A percentile compares a stretch with the other conserved stretches of the same genome.
These are phyloP conservation scores for Alligator mississippiensis DNA, from an alignment of 2,113 vertebrate species.

Conservation along the genomic window DNA sequence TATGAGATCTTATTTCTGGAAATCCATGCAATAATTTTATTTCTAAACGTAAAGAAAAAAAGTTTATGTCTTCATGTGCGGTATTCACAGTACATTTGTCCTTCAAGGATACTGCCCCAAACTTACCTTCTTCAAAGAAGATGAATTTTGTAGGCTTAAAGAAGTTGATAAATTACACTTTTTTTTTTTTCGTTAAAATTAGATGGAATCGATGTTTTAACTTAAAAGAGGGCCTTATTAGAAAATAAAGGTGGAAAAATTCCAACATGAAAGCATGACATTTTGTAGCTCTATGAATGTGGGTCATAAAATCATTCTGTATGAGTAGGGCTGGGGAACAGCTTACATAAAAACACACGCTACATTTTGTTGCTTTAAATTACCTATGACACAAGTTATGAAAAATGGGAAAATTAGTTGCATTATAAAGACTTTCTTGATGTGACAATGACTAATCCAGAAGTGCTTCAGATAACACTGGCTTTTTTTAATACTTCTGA, in stretches of 20 bases:
- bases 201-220: background rate
- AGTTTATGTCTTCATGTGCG: background rate
- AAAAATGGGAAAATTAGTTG: background rate
- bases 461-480: background rate
- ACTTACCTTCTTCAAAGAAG: background rate
- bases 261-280: background rate
- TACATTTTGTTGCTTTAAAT: background rate
- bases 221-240: background rate
- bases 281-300: background rate
- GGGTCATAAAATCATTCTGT: background rate
- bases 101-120: background rate
- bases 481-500: background rate
- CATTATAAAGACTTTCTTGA: background rate
- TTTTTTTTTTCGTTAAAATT: background rate
- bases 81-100: background rate
- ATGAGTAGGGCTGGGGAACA: background rate
- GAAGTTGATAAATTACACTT: background rate
- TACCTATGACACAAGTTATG: background rate
- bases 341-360: background rate
- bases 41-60: background rate
- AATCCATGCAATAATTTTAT: background rate
- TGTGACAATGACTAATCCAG: background rate
- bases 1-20: background rate
- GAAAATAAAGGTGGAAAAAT: background rate
- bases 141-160: background rate